phyloP scores from a whole-genome alignment of 2,888 invertebrate species.

The Balanococcus diminutus region DNA sequence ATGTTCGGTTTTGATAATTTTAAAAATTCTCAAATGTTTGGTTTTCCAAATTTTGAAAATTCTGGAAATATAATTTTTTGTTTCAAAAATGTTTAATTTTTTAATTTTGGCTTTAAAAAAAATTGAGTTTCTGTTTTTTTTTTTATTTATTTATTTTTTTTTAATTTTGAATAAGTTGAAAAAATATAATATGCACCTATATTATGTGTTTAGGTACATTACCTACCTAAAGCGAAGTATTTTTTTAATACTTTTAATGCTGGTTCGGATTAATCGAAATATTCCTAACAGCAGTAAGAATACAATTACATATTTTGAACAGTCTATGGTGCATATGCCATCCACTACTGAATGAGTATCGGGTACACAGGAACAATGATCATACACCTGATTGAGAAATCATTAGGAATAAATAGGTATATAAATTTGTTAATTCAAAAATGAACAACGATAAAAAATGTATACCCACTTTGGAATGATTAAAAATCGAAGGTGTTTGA shows the following conservation, averaged over 20 bases:
- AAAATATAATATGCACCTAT: too few species aligned
- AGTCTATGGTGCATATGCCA: conserved; percentile 58
- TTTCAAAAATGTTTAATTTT: too few species aligned
- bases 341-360: conserved; percentile 48
- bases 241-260: conserved; percentile 59
- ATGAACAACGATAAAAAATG: neutral
- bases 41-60: too few species aligned
- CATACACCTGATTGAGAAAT: conserved; percentile 59
- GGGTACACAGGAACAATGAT: conserved; percentile 60
- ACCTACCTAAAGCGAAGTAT: conserved; percentile 59
- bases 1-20: too few species aligned
- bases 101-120: too few species aligned
- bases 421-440: neutral
- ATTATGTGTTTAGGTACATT: neutral
- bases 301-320: conserved; percentile 57
- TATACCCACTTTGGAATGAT: neutral
- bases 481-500: conserved; percentile 17
- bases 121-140: too few species aligned
- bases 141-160: too few species aligned
- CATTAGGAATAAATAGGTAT: neutral
- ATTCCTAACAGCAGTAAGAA: conserved; percentile 58
- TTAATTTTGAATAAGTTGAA: too few species aligned
- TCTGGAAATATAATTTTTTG: too few species aligned
- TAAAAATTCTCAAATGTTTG: too few species aligned
- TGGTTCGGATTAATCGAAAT: conserved; percentile 58